These are phyloP conservation scores for Alsophila aescularia DNA, from an alignment of 2,888 invertebrate species.

Conservation along the genomic window DNA sequence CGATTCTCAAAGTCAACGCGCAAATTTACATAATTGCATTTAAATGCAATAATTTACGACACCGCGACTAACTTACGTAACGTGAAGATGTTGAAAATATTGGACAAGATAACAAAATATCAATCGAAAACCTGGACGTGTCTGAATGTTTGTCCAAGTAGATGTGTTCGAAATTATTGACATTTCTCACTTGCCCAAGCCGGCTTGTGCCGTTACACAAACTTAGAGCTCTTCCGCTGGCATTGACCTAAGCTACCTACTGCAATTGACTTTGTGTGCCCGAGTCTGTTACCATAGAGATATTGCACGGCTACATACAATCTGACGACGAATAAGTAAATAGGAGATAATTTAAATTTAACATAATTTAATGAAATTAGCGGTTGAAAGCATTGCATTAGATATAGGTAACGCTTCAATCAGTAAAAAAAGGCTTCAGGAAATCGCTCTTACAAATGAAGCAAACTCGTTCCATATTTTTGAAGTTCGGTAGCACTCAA, in stretches of 20 bases:
- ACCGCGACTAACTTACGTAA: conserved; percentile 32
- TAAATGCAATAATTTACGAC: conserved; percentile 37
- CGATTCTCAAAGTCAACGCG: conserved; percentile 32
- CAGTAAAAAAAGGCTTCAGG: neutral
- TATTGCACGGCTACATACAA: neutral
- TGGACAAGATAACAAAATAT: conserved; percentile 27
- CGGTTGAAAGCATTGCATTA: no score
- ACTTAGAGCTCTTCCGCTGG: conserved; percentile 64
- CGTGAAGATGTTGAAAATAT: conserved; percentile 33
- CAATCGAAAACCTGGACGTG: conserved; percentile 23
- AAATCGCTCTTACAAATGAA: conserved; percentile 5
- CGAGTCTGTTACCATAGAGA: neutral
- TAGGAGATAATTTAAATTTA: no score
- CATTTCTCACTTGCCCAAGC: conserved; percentile 61
- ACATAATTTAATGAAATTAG: no score
- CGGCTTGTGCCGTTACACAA: conserved; percentile 63
- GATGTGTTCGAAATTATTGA: conserved; percentile 51
- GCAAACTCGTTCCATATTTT: conserved; percentile 1
- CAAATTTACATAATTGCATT: conserved; percentile 34
- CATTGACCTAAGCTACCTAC: conserved; percentile 63
- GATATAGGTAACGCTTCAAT: neutral
- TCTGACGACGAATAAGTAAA: no score
- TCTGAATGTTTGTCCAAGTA: conserved; percentile 12
- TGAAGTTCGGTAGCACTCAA: conserved; percentile 25
- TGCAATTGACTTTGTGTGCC: conserved; percentile 2